Evolutionary conservation across 1,140 invertebrate species (phyloP).

Genomic region (Pseudomyrmex dendroicus): DNA sequence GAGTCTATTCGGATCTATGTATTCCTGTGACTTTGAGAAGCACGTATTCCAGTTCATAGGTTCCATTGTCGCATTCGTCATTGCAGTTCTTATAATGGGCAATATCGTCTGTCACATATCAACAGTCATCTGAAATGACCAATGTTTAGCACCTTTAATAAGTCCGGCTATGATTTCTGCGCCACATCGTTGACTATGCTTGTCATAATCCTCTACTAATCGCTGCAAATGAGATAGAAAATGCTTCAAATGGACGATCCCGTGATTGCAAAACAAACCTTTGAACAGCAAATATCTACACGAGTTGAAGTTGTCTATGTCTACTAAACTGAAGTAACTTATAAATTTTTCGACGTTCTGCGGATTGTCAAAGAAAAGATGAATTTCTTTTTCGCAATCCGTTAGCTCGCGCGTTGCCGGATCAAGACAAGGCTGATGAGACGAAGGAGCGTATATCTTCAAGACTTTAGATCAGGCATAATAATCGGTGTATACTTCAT

Average conservation of each 20-base stretch:
- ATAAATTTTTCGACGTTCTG: conserved; percentile 91
- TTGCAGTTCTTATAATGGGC: conserved; percentile 87
- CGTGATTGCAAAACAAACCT: conserved; percentile 92
- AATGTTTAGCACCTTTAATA: conserved; percentile 93
- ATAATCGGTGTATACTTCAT: conserved; percentile 91
- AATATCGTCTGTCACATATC: conserved; percentile 86
- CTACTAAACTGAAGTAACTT: conserved; percentile 92
- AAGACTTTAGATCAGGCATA: conserved; percentile 92
- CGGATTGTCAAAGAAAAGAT: conserved; percentile 89
- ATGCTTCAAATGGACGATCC: conserved; percentile 87
- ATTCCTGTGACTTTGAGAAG: conserved; percentile 87
- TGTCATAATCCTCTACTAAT: conserved; percentile 88
- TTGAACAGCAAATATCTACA: conserved; percentile 90
- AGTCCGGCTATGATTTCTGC: conserved; percentile 93
- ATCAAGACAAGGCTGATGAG: conserved; percentile 87
- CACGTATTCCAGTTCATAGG: conserved; percentile 93
- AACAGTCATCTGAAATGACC: conserved; percentile 89
- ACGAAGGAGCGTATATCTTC: conserved; percentile 87
- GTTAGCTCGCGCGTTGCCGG: conserved; percentile 83
- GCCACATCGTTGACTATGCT: conserved; percentile 93
- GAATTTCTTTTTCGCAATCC: conserved; percentile 88
- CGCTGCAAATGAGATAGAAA: conserved; percentile 89
- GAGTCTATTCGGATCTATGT: conserved; percentile 90
- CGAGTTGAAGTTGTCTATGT: conserved; percentile 89
- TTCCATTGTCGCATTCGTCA: conserved; percentile 88